Conservation (phyloP, 2,888 invertebrate species). For the Alloscopus bannaensis region DNA sequence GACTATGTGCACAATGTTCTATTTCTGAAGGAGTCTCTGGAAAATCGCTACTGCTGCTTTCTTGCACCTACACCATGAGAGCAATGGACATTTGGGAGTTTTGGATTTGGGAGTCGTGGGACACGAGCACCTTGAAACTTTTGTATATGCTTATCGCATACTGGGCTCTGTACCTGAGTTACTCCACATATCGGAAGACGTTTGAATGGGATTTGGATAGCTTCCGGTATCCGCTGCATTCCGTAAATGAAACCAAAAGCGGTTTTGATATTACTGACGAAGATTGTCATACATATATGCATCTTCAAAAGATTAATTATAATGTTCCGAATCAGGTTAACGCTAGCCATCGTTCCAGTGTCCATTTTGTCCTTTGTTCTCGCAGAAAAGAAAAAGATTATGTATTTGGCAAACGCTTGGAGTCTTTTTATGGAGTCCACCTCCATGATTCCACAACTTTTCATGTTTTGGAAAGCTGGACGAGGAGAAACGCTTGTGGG, state of each 20-base stretch:
- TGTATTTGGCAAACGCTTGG: neutral
- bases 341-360: neutral
- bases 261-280: neutral
- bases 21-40: neutral
- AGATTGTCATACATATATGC: neutral
- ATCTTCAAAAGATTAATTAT: no score
- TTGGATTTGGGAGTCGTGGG: neutral
- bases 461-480: constrained; percentile 7
- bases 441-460: neutral
- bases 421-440: neutral
- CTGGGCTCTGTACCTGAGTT: neutral
- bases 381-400: neutral
- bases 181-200: neutral
- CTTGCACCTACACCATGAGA: neutral
- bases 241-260: no score
- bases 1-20: neutral
- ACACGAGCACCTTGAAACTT: neutral
- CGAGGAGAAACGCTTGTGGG: neutral
- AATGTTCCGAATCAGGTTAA: no score
- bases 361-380: neutral
- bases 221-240: neutral
- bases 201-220: constrained; percentile 11
- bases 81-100: neutral
- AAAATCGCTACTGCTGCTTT: constrained; percentile 1
- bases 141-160: neutral